Conservation (phyloP, 2,797 vertebrate genomes). For the Gobio occitaniae region DNA sequence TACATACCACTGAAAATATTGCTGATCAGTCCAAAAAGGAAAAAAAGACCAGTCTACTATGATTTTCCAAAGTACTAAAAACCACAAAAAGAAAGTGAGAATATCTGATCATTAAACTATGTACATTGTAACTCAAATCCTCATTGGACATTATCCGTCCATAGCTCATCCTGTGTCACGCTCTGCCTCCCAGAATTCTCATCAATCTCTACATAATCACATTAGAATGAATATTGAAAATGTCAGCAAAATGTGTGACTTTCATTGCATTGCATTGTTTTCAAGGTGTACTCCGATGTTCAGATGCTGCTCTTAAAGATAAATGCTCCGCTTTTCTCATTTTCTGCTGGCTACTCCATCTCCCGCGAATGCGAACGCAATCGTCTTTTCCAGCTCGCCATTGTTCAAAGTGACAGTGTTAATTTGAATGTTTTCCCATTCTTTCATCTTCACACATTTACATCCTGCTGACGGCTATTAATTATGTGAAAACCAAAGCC, state of each 20-base stretch:
- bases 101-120: background rate
- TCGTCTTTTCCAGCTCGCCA: conserved; percentile 50
- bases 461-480: conserved; percentile 54
- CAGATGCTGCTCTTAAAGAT: conserved; percentile 21
- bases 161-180: conserved; percentile 1
- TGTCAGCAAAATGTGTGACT: conserved; percentile 22
- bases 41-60: background rate
- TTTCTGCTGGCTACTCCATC: conserved; percentile 49
- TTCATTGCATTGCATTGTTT: conserved; percentile 29
- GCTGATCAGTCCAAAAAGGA: background rate
- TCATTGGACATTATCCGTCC: background rate
- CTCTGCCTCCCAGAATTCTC: background rate
- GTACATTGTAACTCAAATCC: background rate
- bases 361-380: conserved; percentile 31
- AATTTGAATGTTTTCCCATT: conserved; percentile 57
- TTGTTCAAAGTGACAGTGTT: conserved; percentile 60
- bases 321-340: conserved; percentile 47
- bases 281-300: conserved; percentile 38
- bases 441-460: conserved; percentile 55
- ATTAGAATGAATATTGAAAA: conserved; percentile 37
- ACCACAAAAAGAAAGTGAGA: background rate
- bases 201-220: conserved; percentile 27
- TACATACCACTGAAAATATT: background rate
- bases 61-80: background rate
- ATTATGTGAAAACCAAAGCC: conserved; percentile 53